Percentiles rank a stretch among this genome's conserved stretches.
Evolutionary conservation across 2,888 invertebrate species (phyloP).

Genomic region (Drosophila maculinotata): DNA sequence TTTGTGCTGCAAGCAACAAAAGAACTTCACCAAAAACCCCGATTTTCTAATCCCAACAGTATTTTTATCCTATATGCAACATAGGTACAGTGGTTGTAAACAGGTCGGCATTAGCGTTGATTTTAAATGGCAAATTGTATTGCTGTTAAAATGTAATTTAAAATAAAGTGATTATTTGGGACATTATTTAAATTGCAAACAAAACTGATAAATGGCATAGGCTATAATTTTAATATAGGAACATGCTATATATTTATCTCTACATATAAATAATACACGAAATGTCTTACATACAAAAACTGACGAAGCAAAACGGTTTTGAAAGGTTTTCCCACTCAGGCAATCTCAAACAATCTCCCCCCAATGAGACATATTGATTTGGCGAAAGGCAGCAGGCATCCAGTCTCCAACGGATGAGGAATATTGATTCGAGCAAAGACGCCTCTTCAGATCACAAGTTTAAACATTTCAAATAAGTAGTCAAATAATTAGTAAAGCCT

Average conservation of each 20-base stretch:
- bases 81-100: not conserved
- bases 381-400: constrained; percentile 22
- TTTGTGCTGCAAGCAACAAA: constrained; percentile 15
- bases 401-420: not conserved
- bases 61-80: not conserved
- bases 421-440: not conserved
- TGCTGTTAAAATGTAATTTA: not conserved
- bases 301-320: not conserved
- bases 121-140: not conserved
- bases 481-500: not conserved
- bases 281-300: not conserved
- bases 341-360: constrained; percentile 4
- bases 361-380: constrained; percentile 19
- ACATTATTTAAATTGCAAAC: too few relatives aligned
- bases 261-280: too few relatives aligned
- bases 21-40: constrained; percentile 8
- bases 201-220: too few relatives aligned
- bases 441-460: not conserved
- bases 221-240: too few relatives aligned
- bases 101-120: not conserved
- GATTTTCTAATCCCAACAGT: not conserved
- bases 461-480: not conserved
- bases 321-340: constrained; percentile 3
- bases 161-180: too few relatives aligned
- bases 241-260: too few relatives aligned